A percentile compares a stretch with the other conserved stretches of the same genome.
Conservation (phyloP, 2,888 invertebrate genomes). For the Drosophila falleni region DNA sequence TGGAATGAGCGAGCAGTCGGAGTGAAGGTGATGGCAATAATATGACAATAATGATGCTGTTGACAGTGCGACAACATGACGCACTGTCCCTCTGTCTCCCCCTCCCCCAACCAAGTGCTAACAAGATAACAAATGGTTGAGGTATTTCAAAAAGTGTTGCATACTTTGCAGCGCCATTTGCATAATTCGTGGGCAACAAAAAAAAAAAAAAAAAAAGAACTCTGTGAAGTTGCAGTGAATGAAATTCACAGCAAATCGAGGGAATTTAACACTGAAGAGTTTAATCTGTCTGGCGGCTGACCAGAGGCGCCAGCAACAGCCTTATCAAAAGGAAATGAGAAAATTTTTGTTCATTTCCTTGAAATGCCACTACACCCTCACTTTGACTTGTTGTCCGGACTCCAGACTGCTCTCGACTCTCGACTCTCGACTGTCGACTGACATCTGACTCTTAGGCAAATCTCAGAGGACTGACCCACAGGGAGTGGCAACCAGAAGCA, state of each 20-base stretch:
- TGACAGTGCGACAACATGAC: conserved; percentile 57
- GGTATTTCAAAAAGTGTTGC: conserved; percentile 41
- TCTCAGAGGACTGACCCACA: conserved; percentile 15
- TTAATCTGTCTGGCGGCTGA: conserved; percentile 13
- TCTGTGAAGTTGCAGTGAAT: conserved; percentile 1
- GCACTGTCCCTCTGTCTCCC: conserved; percentile 11
- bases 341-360: conserved; percentile 76
- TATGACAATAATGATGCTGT: conserved; percentile 74
- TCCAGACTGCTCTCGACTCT: not conserved
- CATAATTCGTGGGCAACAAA: conserved; percentile 34
- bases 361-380: conserved; percentile 62
- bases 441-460: conserved; percentile 25
- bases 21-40: conserved; percentile 50
- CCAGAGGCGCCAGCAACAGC: conserved; percentile 31
- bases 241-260: conserved; percentile 3
- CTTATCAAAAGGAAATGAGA: conserved; percentile 73
- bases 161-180: conserved; percentile 49
- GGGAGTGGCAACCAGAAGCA: not conserved
- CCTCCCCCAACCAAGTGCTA: too few relatives aligned
- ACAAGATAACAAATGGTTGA: conserved; percentile 7
- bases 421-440: not conserved
- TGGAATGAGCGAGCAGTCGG: not conserved
- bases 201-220: too few relatives aligned
- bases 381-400: conserved; percentile 26
- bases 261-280: conserved; percentile 26